phyloP scores from a whole-genome alignment of 2,888 invertebrate species.

The Heteromurus nitidus region DNA sequence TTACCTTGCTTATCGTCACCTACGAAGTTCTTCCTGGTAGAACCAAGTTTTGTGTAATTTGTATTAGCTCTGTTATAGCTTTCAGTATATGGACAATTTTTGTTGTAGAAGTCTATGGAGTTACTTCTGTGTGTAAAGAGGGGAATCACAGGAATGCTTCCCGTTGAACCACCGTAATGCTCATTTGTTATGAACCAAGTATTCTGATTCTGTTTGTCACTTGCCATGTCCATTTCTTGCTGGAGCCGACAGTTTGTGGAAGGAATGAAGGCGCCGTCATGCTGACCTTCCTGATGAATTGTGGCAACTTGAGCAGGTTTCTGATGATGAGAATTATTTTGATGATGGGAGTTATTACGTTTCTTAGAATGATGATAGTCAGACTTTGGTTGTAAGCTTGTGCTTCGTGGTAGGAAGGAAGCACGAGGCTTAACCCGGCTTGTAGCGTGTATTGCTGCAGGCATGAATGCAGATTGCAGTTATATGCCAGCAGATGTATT shows the following conservation, averaged over 20 bases:
- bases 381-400: neutral
- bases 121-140: constrained; percentile 40
- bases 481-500: too few relatives aligned
- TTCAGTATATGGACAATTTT: neutral
- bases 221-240: constrained; percentile 14
- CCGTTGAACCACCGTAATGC: constrained; percentile 28
- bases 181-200: constrained; percentile 44
- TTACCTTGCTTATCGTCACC: constrained; percentile 32
- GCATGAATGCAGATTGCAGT: constrained; percentile 16
- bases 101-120: constrained; percentile 37
- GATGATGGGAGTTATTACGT: neutral
- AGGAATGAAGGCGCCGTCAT: neutral
- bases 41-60: constrained; percentile 3
- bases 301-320: neutral
- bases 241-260: neutral
- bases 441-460: constrained; percentile 10
- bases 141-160: constrained; percentile 49
- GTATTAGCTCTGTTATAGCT: neutral
- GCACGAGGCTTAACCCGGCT: constrained; percentile 41
- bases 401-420: constrained; percentile 11
- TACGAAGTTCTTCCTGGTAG: too few relatives aligned
- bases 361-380: constrained; percentile 2
- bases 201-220: constrained; percentile 47
- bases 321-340: neutral
- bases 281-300: neutral